Conservation (phyloP, 2,888 invertebrate genomes). For the Erebia palarica region DNA sequence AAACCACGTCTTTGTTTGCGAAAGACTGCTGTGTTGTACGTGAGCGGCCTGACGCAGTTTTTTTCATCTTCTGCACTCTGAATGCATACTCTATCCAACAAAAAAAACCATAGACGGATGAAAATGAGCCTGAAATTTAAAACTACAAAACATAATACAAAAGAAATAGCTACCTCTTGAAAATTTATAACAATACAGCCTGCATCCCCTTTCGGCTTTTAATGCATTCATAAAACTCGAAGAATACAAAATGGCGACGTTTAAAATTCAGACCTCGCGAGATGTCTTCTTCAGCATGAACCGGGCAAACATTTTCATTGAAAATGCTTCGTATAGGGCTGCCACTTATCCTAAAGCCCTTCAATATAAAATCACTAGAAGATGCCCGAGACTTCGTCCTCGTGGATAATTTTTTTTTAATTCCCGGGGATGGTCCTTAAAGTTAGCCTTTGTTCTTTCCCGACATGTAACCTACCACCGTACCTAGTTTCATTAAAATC, state of each 20-base stretch:
- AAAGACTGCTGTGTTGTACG: too few relatives aligned
- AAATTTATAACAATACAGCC: slow-evolving; percentile 1
- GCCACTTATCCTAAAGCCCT: neutral
- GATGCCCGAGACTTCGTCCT: too few relatives aligned
- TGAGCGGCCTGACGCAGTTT: too few relatives aligned
- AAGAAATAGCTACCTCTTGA: neutral
- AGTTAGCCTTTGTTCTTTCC: too few relatives aligned
- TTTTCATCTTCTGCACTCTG: too few relatives aligned
- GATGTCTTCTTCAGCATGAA: slow-evolving; percentile 22
- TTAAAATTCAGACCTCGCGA: slow-evolving; percentile 16
- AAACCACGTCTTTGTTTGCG: too few relatives aligned
- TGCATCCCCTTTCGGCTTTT: neutral
- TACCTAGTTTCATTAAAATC: too few relatives aligned
- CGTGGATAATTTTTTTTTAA: too few relatives aligned
- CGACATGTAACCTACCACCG: too few relatives aligned
- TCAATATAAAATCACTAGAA: neutral
- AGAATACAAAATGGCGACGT: slow-evolving; percentile 15
- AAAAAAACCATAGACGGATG: too few relatives aligned
- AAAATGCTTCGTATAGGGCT: slow-evolving; percentile 6
- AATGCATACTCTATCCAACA: too few relatives aligned
- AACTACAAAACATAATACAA: neutral
- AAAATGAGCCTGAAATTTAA: neutral
- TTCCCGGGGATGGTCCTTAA: too few relatives aligned
- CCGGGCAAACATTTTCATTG: slow-evolving; percentile 20
- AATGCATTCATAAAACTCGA: slow-evolving; percentile 13